Base-by-base conservation (phyloP, 92 coral and sea anemone genomes). In the Zoanthus solanderi region DNA sequence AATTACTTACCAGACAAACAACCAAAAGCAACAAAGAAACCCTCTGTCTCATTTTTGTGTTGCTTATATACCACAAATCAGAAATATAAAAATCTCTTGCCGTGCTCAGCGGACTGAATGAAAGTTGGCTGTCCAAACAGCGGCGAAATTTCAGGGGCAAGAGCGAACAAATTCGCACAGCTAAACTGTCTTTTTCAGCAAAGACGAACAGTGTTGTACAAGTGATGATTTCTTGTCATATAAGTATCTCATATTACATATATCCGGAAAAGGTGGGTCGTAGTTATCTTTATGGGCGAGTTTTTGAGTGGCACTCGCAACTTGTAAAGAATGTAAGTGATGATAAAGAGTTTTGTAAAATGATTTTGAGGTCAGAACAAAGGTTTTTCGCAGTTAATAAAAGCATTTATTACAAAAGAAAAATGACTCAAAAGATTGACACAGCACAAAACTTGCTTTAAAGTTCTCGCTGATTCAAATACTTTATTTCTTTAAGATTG, bases 181-280 rank as follows among this genome's bases (percentile, higher is more conserved):
- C 37, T 17, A n/a, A 50, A 32, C 57, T 60, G 72, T n/a, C 48
- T 61, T 60, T 44, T 6, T 45, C 71, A 32, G 14, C 6, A 17
- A 53, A 79, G 84, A 79, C 84, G 58, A 72, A 61, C 72, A 30
- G 31, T 60, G 72, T 79, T 79, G 52, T 79, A 52, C 9, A 34
- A 11, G 71, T 45, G 71, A n/a, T 34, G 69, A 78, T 78, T 11
- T 54, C 32, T 45, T 57, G 84, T 79, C 72, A 79, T n/a, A 58
- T 1, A 76, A 47, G 66, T 12, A 60, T 79, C 73, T 79, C 84
- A 61, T 34, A 34, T 79, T 79, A 79, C 84, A 79, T 42, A 17
- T 68, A 15, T 79, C 84, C 84, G 84, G 84, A 78, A 79, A 42
- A 79, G 84, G 84, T 79, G 84, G 84, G 84, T 79, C 84, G 46